Evolutionary conservation across 1,140 invertebrate species (phyloP).

Genomic region (Drosophila trapezifrons): DNA sequence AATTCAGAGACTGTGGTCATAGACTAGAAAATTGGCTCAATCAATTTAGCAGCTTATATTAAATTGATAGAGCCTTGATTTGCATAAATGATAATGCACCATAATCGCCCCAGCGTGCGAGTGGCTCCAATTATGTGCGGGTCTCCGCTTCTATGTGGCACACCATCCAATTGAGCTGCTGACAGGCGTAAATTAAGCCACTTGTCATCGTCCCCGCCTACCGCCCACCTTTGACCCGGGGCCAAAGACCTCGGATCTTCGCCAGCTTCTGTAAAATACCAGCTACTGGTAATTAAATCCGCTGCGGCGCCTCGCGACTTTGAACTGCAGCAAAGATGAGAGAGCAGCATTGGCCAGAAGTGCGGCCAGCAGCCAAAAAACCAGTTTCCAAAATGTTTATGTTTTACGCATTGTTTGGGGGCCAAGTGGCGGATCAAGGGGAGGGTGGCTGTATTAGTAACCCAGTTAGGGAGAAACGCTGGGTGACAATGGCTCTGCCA

Average conservation of each 20-base stretch:
- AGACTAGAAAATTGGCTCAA: constrained; percentile 55
- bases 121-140: constrained; percentile 19
- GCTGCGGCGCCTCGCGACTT: constrained; percentile 22
- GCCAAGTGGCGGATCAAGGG: constrained; percentile 2
- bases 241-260: constrained; percentile 65
- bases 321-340: constrained; percentile 27
- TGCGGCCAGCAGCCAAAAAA: constrained; percentile 24
- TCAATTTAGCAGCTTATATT: constrained; percentile 49
- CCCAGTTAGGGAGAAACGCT: constrained; percentile 65
- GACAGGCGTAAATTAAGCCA: constrained; percentile 52
- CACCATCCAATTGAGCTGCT: constrained; percentile 49
- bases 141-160: constrained; percentile 11
- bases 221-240: constrained; percentile 34
- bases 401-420: constrained; percentile 53
- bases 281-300: constrained; percentile 32
- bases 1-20: constrained; percentile 1
- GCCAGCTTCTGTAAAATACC: constrained; percentile 23
- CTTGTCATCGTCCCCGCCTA: constrained; percentile 43
- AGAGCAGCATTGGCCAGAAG: constrained; percentile 16
- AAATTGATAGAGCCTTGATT: constrained; percentile 57
- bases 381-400: constrained; percentile 63
- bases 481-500: constrained; percentile 3
- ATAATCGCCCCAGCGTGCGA: constrained; percentile 15
- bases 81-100: constrained; percentile 56
- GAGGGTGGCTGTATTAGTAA: constrained; percentile 50